These are phyloP conservation scores for Chiroxiphia lanceolata DNA, from an alignment of 2,797 vertebrate genomes.

Conservation along the genomic window DNA sequence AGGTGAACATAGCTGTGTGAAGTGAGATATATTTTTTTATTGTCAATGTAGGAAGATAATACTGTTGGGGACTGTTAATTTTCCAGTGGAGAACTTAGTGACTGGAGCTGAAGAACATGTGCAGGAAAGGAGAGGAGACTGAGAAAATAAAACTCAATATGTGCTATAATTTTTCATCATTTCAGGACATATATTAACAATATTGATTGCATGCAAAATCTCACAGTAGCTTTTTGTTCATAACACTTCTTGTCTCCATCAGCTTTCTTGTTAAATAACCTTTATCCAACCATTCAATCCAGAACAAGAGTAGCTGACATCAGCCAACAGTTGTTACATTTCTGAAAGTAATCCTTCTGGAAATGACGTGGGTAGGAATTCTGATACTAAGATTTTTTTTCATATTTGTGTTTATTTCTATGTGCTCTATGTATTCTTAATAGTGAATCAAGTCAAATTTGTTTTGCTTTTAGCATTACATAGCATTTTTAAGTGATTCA, in stretches of 20 bases:
- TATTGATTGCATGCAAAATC: not conserved
- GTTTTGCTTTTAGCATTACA: not conserved
- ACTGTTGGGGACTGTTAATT: not conserved
- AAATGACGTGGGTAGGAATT: not conserved
- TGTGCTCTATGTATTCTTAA: not conserved
- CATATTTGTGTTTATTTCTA: not conserved
- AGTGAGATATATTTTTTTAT: not conserved
- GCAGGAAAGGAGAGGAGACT: not conserved
- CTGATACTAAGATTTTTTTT: not conserved
- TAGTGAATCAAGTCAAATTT: not conserved
- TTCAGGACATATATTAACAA: not conserved
- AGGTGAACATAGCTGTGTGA: not conserved
- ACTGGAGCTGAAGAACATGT: not conserved
- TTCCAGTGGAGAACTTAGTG: not conserved
- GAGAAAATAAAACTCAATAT: not conserved
- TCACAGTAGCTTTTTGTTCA: not conserved
- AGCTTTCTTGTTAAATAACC: not conserved
- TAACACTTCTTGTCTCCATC: not conserved
- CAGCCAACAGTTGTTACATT: rapidly evolving
- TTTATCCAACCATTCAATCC: not conserved
- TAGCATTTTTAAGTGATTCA: not conserved
- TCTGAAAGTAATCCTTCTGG: not conserved
- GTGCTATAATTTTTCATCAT: not conserved
- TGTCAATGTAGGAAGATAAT: not conserved
- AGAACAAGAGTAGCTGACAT: not conserved